Evolutionary conservation across 2,797 vertebrate species (phyloP).

Genomic region (Mus spretus): DNA sequence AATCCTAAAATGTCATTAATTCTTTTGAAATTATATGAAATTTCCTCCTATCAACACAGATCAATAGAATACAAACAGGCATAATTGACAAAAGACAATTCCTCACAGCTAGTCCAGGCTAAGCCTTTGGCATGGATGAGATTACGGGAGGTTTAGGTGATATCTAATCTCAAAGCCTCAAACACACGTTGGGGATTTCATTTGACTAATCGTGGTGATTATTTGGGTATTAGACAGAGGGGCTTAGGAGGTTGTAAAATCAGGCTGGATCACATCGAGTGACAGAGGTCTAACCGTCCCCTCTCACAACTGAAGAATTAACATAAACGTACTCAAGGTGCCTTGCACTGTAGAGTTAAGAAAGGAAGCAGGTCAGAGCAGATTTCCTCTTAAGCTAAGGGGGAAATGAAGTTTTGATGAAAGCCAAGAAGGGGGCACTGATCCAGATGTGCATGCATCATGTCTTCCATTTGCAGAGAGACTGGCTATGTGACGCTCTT

Average conservation of each 20-base stretch:
- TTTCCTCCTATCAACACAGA: conserved; percentile 51
- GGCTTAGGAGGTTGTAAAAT: conserved; percentile 25
- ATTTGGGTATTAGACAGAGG: conserved; percentile 56
- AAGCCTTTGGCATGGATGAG: conserved; percentile 66
- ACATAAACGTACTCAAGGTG: neutral
- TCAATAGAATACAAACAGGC: conserved; percentile 51
- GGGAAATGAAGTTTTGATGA: neutral
- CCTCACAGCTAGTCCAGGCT: conserved; percentile 44
- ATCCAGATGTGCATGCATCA: neutral
- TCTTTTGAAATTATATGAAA: conserved; percentile 63
- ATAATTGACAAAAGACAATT: conserved; percentile 35
- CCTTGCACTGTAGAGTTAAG: conserved; percentile 20
- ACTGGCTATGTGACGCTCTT: neutral
- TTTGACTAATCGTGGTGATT: conserved; percentile 71
- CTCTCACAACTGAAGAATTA: conserved; percentile 39
- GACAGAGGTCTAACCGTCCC: neutral
- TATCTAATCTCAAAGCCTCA: conserved; percentile 79
- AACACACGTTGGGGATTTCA: conserved; percentile 63
- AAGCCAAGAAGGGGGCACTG: neutral
- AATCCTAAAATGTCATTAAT: conserved; percentile 70
- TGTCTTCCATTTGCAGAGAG: neutral
- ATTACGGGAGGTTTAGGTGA: conserved; percentile 77
- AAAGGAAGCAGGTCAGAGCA: neutral
- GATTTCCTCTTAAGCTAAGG: neutral
- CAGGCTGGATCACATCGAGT: conserved; percentile 12